These are phyloP conservation scores for Dendrolimus pini DNA, from an alignment of 2,888 invertebrate genomes.

Conservation along the genomic window DNA sequence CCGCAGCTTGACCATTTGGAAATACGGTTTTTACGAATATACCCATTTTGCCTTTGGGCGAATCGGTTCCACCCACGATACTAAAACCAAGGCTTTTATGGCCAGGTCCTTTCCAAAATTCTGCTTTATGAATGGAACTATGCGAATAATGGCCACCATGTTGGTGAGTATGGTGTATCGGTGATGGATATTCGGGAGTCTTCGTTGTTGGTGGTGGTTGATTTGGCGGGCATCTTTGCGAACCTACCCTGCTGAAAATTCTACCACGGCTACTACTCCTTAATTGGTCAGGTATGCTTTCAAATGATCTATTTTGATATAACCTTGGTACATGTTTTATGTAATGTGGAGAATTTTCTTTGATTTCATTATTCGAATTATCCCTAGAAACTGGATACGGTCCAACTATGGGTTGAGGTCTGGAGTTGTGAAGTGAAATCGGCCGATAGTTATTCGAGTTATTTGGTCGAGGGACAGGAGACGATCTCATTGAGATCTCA, in stretches of 20 bases:
- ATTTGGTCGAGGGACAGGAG: conserved; percentile 40
- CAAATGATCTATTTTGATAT: conserved; percentile 67
- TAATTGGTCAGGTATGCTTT: conserved; percentile 68
- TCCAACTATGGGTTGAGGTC: conserved; percentile 38
- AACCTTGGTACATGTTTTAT: conserved; percentile 60
- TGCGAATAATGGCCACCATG: conserved; percentile 49
- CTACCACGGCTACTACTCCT: conserved; percentile 57
- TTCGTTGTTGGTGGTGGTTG: conserved; percentile 45
- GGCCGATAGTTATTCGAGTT: conserved; percentile 59
- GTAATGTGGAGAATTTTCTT: conserved; percentile 62
- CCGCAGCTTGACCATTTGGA: conserved; percentile 89
- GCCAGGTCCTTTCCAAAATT: conserved; percentile 88
- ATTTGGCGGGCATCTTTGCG: conserved; percentile 56
- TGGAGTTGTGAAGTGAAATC: conserved; percentile 59
- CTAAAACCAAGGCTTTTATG: conserved; percentile 93
- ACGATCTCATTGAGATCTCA: conserved; percentile 61
- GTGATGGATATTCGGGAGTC: conserved; percentile 45
- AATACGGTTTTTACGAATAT: conserved; percentile 94
- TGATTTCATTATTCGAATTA: conserved; percentile 54
- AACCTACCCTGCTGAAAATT: conserved; percentile 65
- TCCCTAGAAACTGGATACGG: conserved; percentile 44
- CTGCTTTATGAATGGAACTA: conserved; percentile 63
- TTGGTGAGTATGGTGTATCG: conserved; percentile 36
- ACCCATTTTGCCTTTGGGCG: conserved; percentile 91
- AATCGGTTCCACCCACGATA: conserved; percentile 92